phyloP scores from a whole-genome alignment of 2,888 invertebrate genomes.

The Drosophila pegasa region DNA sequence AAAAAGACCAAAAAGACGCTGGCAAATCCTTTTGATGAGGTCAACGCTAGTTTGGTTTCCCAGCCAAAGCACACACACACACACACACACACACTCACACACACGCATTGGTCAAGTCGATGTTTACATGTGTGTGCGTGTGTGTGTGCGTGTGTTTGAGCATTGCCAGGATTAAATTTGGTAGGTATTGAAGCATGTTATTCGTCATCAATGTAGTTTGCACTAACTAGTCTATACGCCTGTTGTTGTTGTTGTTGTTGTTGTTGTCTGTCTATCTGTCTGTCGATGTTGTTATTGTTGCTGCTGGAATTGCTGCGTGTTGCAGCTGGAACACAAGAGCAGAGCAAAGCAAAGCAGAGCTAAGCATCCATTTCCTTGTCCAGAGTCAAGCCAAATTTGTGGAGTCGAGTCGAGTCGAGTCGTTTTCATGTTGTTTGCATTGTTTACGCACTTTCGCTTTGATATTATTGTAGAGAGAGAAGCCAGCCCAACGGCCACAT shows the following conservation, averaged over 20 bases:
- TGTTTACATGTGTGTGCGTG: conserved; percentile 51
- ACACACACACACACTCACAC: conserved; percentile 31
- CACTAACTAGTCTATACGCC: conserved; percentile 62
- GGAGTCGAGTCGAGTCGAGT: conserved; percentile 40
- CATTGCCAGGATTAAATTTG: conserved; percentile 80
- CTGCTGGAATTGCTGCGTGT: conserved; percentile 10
- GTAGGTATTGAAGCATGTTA: conserved; percentile 82
- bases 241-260: conserved; percentile 31
- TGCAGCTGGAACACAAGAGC: conserved; percentile 39
- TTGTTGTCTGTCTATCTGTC: background rate
- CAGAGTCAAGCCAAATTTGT: conserved; percentile 21
- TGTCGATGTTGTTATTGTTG: conserved; percentile 7
- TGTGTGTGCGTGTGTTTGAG: conserved; percentile 22
- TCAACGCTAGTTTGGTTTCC: conserved; percentile 76
- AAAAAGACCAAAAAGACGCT: conserved; percentile 81
- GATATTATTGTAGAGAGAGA: conserved; percentile 70
- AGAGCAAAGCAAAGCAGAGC: background rate
- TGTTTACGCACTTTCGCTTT: conserved; percentile 83
- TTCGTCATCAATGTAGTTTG: conserved; percentile 80
- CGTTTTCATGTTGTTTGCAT: conserved; percentile 71
- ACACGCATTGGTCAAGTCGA: conserved; percentile 45
- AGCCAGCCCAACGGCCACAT: conserved; percentile 1
- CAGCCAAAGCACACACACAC: conserved; percentile 30
- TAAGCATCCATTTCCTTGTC: conserved; percentile 5
- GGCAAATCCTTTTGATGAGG: conserved; percentile 80